These are phyloP conservation scores for Gymnocheta viridis DNA, from an alignment of 2,888 invertebrate genomes.

Conservation along the genomic window DNA sequence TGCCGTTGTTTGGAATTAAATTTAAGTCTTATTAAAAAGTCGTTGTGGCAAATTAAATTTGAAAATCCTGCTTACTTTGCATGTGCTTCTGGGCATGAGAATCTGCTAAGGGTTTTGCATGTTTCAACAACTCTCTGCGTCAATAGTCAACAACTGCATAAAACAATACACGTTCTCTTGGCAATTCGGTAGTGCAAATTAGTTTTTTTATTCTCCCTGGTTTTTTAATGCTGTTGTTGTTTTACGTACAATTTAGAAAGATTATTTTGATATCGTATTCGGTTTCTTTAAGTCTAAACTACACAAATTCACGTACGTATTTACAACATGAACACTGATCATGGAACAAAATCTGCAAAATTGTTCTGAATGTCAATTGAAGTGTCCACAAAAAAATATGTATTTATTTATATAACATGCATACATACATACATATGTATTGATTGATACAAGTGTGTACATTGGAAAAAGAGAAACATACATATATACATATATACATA, in stretches of 20 bases:
- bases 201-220: conserved; percentile 7
- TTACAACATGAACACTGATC: conserved; percentile 59
- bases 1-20: conserved; percentile 55
- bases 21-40: conserved; percentile 71
- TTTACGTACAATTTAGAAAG: conserved; percentile 55
- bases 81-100: conserved; percentile 69
- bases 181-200: no score
- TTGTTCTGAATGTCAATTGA: conserved; percentile 27
- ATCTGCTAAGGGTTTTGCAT: conserved; percentile 67
- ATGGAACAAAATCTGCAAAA: conserved; percentile 47
- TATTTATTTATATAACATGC: not conserved
- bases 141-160: conserved; percentile 52
- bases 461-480: no score
- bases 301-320: conserved; percentile 64
- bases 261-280: conserved; percentile 62
- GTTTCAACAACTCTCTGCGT: conserved; percentile 63
- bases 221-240: conserved; percentile 34
- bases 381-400: conserved; percentile 33
- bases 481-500: no score
- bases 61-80: conserved; percentile 67
- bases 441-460: no score
- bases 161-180: conserved; percentile 57
- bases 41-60: conserved; percentile 70
- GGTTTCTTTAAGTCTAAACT: conserved; percentile 60
- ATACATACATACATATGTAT: no score